Percentiles rank a stretch among this genome's conserved stretches.
Evolutionary conservation across 2,797 vertebrate species (phyloP).

Genomic region (Lacerta viridis): DNA sequence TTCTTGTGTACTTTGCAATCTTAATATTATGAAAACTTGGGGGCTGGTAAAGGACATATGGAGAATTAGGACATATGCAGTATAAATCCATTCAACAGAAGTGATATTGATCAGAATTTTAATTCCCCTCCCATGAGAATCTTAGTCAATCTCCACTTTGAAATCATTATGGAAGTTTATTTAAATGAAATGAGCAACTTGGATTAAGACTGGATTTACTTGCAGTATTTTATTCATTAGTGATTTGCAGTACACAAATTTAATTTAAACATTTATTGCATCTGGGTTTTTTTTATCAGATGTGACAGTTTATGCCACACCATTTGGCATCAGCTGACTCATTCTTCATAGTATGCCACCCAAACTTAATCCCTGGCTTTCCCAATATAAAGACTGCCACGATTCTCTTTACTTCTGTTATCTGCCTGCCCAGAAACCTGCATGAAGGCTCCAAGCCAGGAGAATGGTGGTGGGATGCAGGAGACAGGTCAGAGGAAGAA

Average conservation of each 20-base stretch:
- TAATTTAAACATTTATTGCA: background rate
- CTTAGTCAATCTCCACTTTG: background rate
- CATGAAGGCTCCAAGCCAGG: no score
- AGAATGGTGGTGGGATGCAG: no score
- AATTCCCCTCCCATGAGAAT: background rate
- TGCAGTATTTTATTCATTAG: background rate
- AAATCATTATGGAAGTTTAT: background rate
- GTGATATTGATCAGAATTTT: background rate
- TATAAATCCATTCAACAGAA: background rate
- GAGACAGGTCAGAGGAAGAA: no score
- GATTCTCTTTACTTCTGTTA: no score
- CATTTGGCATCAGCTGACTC: background rate
- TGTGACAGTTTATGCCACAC: background rate
- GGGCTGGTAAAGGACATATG: background rate
- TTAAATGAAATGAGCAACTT: background rate
- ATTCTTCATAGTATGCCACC: background rate
- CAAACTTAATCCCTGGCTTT: no score
- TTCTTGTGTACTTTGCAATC: conserved; percentile 5
- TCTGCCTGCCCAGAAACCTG: no score
- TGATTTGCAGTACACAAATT: background rate
- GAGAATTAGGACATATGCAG: background rate
- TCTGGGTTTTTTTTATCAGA: background rate
- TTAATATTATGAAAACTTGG: background rate
- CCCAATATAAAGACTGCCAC: no score
- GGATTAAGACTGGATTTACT: background rate